Evolutionary conservation across 35 echinoderm and acorn worm species (phyloP), one percentile per base, ranked within the genome.

Genomic region (Amphiura filiformis): DNA sequence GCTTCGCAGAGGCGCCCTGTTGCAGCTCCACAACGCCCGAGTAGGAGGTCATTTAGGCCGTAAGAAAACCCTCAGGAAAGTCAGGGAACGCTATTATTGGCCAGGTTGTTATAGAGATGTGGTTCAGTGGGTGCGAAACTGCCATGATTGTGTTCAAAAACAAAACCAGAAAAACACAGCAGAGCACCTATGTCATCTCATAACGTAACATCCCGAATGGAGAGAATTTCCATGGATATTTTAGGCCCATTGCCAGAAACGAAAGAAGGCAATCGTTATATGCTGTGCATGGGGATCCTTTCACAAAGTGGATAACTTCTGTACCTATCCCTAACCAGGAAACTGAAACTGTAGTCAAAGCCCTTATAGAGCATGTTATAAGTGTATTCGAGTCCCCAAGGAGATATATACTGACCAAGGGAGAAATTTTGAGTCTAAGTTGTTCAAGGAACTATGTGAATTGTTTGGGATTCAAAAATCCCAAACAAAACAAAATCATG

Each of bases 371-470:
- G 37, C 77, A 87, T 1, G 87, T 87, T 77, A 80, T 92, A 0
- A 44, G 85, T 36, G 14, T 47, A 40, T 39, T 81, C 36, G 78
- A n/a, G 38, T 87, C 0, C 91, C 91, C 0, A 30, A 32, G 26
- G 5, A 81, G 32, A 34, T 92, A 36, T 84, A 92, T 30, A 81
- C 85, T 36, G 91, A 92, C 37, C 84, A 88, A 49, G 84, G 91
- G 15, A 70, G 56, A 12, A 57, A 92, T 30, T 92, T 92, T 49
- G 91, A 87, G 31, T 77, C 84, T 1, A 61, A 80, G 0, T 31
- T 91, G 23, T 76, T 93, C 37, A 15, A 38, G 22, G 80, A 88
- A 84, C 23, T 86, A 17, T 93, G 80, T 84, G 31, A 78, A 32
- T 33, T 88, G 15, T 64, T 88, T 11, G 91, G 81, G 3, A 88